Evolutionary conservation across 2,113 vertebrate species (phyloP).

Genomic region (Dolichotis patagonum): DNA sequence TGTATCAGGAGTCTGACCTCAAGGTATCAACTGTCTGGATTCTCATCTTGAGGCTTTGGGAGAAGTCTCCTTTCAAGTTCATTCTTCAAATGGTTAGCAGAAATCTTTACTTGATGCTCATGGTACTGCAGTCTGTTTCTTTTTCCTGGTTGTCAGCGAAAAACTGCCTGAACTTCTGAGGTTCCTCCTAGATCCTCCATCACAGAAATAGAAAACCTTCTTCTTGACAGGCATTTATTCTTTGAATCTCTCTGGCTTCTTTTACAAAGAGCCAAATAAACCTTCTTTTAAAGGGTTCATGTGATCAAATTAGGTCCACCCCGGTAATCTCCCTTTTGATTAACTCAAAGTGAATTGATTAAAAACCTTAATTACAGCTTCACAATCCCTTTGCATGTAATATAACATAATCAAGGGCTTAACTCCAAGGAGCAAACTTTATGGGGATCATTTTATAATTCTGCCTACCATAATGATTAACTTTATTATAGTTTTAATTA

Average conservation of each 20-base stretch:
- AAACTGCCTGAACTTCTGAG: background rate
- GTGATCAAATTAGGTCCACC: slow-evolving; percentile 12
- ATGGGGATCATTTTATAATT: slow-evolving; percentile 19
- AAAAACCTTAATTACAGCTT: slow-evolving; percentile 64
- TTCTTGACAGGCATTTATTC: background rate
- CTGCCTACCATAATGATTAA: slow-evolving; percentile 17
- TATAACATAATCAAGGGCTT: slow-evolving; percentile 51
- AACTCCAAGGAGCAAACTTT: slow-evolving; percentile 21
- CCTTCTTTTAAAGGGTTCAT: background rate
- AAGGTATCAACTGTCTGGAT: background rate
- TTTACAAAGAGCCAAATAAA: background rate
- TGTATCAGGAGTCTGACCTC: background rate
- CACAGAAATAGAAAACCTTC: background rate
- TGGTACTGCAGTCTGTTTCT: background rate
- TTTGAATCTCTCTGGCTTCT: background rate
- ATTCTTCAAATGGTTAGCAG: background rate
- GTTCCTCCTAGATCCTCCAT: background rate
- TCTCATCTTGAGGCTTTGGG: background rate
- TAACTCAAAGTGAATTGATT: slow-evolving; percentile 60
- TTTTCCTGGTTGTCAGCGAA: background rate
- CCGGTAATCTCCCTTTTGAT: slow-evolving; percentile 57
- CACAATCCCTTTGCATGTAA: slow-evolving; percentile 18
- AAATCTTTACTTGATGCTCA: background rate
- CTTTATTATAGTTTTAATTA: slow-evolving; percentile 59
- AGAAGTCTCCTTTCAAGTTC: background rate